Percentiles rank a stretch among this genome's conserved stretches.
Conservation (phyloP, 2,797 vertebrate genomes). For the Xiphophorus birchmanni region DNA sequence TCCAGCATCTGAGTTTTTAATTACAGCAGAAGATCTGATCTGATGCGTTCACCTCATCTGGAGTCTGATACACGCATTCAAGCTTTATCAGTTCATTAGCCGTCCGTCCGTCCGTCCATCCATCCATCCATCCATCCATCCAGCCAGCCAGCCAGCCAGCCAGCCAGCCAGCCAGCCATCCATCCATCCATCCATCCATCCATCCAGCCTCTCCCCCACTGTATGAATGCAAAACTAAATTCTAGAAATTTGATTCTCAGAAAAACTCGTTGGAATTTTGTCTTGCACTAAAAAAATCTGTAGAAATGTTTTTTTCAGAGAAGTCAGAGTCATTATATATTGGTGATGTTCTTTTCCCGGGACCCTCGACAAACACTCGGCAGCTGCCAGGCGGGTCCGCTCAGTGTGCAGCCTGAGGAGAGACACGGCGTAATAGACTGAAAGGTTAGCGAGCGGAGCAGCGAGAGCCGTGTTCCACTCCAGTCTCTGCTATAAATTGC, state of each 20-base stretch:
- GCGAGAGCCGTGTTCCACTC: constrained; percentile 66
- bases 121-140: background rate
- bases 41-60: too few relatives aligned
- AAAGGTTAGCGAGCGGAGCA: constrained; percentile 68
- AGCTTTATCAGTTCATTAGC: too few relatives aligned
- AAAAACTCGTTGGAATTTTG: background rate
- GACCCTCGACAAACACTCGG: constrained; percentile 24
- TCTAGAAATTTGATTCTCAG: background rate
- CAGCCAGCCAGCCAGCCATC: background rate
- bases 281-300: background rate
- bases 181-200: background rate
- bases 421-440: constrained; percentile 62
- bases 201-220: background rate
- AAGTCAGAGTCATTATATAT: background rate
- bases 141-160: background rate
- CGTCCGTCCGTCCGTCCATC: background rate
- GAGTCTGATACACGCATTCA: too few relatives aligned
- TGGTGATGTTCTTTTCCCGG: constrained; percentile 21
- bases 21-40: background rate
- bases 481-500: constrained; percentile 73
- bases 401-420: constrained; percentile 39
- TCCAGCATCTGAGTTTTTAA: background rate
- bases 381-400: constrained; percentile 25
- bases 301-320: background rate
- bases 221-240: background rate